Base-by-base conservation (phyloP, 2,888 invertebrate genomes). In the Anarsia innoxiella region DNA sequence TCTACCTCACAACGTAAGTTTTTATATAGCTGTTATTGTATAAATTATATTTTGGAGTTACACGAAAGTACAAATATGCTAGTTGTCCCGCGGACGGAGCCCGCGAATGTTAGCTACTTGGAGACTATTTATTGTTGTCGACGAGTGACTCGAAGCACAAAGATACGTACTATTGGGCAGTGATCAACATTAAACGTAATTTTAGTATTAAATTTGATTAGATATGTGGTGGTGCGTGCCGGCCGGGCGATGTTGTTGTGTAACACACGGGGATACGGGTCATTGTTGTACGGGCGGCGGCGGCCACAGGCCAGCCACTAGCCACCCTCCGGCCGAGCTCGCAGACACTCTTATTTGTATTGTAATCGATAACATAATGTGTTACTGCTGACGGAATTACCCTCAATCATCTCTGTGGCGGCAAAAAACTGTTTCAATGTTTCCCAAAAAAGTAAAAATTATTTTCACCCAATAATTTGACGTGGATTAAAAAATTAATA, bases 151-250 rank as follows among this genome's bases (percentile, higher is more conserved):
- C 66, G 69, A 69, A 78, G 83, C 83, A 82, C 82, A 83, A 83
- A 83, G 68, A 83, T 83, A 83, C 83, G 82, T 83, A 84, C 82
- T 76, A 77, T 75, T 80, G 82, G 83, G 83, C 83, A 83, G 83
- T 84, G 83, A 84, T 84, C 83, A 84, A 84, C 83, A 84, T 83
- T 80, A 71, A 79, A 72, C 74, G 79, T 82, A 82, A 83, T 70
- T 67, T 76, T 80, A 83, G 82, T 70, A 71, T 73, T 77, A 82
- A 78, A 76, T 76, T 78, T 73, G 76, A 75, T 77, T 80, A 80
- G 78, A 69, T 74, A 70, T 56, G 74, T 71, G 68, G 67, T 60
- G 64, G 63, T 56, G 64, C 56, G 47, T 65, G 76, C 73, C 73
- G 77, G 78, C 57, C 66, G 49, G 66, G 56, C 71, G 61, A 64